Evolutionary conservation across 2,888 invertebrate genomes (phyloP), one percentile per base, ranked within the genome.

Genomic region (Strigamia transsilvanica): DNA sequence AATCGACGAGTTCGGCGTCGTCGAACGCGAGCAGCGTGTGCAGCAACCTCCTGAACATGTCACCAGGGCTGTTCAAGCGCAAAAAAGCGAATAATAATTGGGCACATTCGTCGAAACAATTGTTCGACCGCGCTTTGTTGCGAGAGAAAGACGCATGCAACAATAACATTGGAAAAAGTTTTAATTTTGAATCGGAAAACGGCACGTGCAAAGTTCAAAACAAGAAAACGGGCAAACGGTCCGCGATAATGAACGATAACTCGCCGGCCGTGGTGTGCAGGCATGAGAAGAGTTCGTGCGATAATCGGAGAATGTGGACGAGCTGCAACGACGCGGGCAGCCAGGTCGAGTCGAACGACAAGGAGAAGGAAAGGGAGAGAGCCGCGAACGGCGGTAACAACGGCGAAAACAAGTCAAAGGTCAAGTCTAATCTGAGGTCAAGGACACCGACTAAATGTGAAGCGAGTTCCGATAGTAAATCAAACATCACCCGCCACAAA

Each of bases 381-480:
- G 4, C 15, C 9, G 78, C 10, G n/a, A 78, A 38, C 12, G 73
- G 38, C 32, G 41, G 41, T 9, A 42, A 82, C 38, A 32, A 46
- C 34, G 32, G 46, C 10, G 38, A 38, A 38, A 38, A 38, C 38
- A 38, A 38, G 38, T 6, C 38, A 10, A 73, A 85, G 83, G 82
- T 82, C 82, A 82, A 21, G 83, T 12, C 82, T 82, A 66, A 82
- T 84, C 85, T 0, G 83, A 82, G 82, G 87, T 87, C 80, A 13
- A 82, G 34, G 61, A 41, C 73, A 34, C 66, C 38, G 32, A 79
- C 42, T 13, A 73, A 27, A 66, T 38, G 41, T 21, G 73, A 73
- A 32, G 42, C 27, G 15, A 46, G 51, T 42, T 13, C 61, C 18
- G 80, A 80, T 80, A 23, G 13, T 42, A 79, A 79, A 18, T 15